Evolutionary conservation across 2,888 invertebrate species (phyloP), one percentile per base, ranked within the genome.

Genomic region (Metellina segmentata): DNA sequence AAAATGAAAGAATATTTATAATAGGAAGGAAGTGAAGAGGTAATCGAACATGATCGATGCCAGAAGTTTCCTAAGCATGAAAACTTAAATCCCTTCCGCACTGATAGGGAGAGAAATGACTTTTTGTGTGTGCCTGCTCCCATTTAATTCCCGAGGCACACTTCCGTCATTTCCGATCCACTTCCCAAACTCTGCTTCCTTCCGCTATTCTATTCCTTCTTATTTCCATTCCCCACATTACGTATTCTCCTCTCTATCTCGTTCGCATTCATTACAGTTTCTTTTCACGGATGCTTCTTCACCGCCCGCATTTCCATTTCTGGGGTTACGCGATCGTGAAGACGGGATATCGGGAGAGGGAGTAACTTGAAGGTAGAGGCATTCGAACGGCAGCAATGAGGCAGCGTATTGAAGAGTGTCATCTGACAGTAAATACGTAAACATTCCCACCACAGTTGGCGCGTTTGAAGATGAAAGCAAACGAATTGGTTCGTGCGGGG

Each of bases 121-220:
- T 77, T 51, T 82, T 82, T 69, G 71, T 82, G 71, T 82, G 70
- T 13, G 11, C 34, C 69, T 51, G 51, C 20, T 16, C 71, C 70
- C 49, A 19, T 82, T 82, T 49, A 51, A 82, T 82, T 82, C 82
- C 48, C 71, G n/a, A n/a, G 4, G 82, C 82, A 51, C 82, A 9
- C 71, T 51, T 49, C 51, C 82, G 11, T 71, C 82, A 82, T 82
- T 82, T 82, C 82, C 82, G 70, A 82, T 82, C 51, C 71, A 8
- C 49, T n/a, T 11, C 51, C 77, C 49, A n/a, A 77, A 51, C 19
- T n/a, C 13, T 77, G 49, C 77, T 77, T 77, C 77, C 77, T 77
- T 77, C 77, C 70, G n/a, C 20, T 16, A 16, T 81, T 81, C 70
- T 48, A 48, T 81, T 69, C 69, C 48, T 69, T 34, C 69, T 34